Conservation (phyloP, 2,113 vertebrate genomes). For the Electrona antarctica region DNA sequence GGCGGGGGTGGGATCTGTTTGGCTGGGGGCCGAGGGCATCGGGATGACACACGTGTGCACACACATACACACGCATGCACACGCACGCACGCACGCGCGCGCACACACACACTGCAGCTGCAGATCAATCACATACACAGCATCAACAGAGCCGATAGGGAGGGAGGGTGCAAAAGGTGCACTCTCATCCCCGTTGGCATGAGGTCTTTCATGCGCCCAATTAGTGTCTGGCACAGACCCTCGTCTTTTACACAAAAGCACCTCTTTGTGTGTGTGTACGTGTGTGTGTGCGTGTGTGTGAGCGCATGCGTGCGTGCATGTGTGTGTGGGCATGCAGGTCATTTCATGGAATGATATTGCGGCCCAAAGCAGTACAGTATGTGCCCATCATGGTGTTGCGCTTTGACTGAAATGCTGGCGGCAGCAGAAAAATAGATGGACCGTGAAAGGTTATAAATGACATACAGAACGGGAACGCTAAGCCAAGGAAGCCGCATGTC, state of each 20-base stretch:
- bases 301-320: background rate
- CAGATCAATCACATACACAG: conserved; percentile 25
- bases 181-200: background rate
- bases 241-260: conserved; percentile 26
- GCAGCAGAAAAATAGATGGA: too few species aligned
- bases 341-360: background rate
- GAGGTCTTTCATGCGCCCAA: conserved; percentile 51
- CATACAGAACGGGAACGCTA: too few species aligned
- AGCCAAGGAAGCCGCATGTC: too few species aligned
- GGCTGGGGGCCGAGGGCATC: too few species aligned
- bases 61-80: too few species aligned
- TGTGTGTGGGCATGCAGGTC: background rate
- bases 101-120: too few species aligned
- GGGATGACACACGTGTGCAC: too few species aligned
- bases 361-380: too few species aligned
- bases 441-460: too few species aligned
- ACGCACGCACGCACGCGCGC: too few species aligned
- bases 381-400: too few species aligned
- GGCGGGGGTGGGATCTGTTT: background rate
- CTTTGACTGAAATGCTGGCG: too few species aligned
- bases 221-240: conserved; percentile 34
- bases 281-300: background rate
- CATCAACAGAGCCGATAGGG: conserved; percentile 39
- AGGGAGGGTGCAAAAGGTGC: conserved; percentile 4
- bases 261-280: background rate